Evolutionary conservation across 2,113 vertebrate species (phyloP).

Genomic region (Polyodon spathula): DNA sequence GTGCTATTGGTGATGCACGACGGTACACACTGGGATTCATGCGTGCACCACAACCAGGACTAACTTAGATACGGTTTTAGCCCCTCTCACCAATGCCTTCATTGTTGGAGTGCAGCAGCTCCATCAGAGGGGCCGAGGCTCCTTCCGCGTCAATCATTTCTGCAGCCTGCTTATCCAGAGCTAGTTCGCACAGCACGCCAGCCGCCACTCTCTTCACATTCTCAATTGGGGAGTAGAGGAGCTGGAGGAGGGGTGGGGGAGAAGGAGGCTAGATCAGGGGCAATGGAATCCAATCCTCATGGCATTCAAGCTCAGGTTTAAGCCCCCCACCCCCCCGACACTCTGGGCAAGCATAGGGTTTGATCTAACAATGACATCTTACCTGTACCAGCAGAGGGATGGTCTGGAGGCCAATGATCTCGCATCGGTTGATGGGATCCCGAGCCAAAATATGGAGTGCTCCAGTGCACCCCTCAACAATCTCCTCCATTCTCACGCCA

Average conservation of each 20-base stretch:
- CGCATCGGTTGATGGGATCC: conserved; percentile 79
- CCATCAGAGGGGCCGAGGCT: conserved; percentile 81
- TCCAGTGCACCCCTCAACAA: conserved; percentile 89
- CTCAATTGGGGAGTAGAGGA: conserved; percentile 83
- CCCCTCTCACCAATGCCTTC: conserved; percentile 94
- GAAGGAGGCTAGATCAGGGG: accelerated
- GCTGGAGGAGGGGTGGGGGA: conserved; percentile 41
- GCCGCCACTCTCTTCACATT: conserved; percentile 85
- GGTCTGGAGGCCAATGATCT: conserved; percentile 87
- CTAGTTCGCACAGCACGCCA: conserved; percentile 81
- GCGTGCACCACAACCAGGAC: too few relatives aligned
- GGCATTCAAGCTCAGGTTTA: not conserved
- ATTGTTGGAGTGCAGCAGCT: conserved; percentile 82
- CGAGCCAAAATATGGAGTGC: conserved; percentile 89
- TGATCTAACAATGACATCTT: conserved; percentile 13
- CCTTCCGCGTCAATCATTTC: conserved; percentile 85
- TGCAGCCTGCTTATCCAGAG: conserved; percentile 83
- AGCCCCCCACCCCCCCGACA: too few relatives aligned
- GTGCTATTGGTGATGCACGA: too few relatives aligned
- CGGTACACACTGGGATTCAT: too few relatives aligned
- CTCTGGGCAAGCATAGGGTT: not conserved
- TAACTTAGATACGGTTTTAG: too few relatives aligned
- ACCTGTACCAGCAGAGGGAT: conserved; percentile 95
- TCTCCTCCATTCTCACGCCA: conserved; percentile 93
- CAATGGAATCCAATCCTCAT: not conserved